phyloP scores from a whole-genome alignment of 92 coral and sea anemone genomes.

The Palythoa grandis region DNA sequence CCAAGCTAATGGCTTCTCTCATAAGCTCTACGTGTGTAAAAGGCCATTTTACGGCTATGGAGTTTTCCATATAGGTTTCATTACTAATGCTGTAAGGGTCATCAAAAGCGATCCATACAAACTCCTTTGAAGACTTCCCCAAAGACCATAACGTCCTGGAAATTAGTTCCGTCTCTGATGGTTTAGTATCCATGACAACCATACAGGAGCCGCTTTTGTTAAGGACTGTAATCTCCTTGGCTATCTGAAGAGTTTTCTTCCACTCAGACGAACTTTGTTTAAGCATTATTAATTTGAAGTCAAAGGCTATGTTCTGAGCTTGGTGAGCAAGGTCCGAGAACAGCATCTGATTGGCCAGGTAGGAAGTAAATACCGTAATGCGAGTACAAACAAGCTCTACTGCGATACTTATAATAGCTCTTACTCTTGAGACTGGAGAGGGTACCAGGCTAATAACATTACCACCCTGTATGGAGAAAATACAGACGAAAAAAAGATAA shows the following conservation, averaged over 20 bases:
- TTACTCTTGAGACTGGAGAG: conserved; percentile 36
- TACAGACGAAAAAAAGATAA: background rate
- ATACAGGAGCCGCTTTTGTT: conserved; percentile 64
- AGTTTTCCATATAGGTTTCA: background rate
- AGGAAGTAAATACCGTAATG: conserved; percentile 52
- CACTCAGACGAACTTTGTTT: conserved; percentile 13
- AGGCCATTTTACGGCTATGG: conserved; percentile 26
- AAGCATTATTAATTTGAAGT: conserved; percentile 27
- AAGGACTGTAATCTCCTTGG: conserved; percentile 56
- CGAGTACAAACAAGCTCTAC: conserved; percentile 53
- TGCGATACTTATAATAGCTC: conserved; percentile 54
- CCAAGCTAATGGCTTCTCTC: conserved; percentile 17
- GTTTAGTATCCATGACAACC: conserved; percentile 60
- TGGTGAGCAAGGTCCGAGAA: conserved; percentile 24
- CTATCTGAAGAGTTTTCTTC: conserved; percentile 41
- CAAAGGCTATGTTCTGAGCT: conserved; percentile 20
- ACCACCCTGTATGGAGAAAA: conserved; percentile 12
- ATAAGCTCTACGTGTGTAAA: conserved; percentile 25
- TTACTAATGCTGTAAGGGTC: background rate
- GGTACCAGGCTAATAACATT: conserved; percentile 51
- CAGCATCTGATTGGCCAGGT: background rate
- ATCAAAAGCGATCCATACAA: conserved; percentile 58
- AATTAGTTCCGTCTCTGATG: conserved; percentile 36
- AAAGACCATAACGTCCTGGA: conserved; percentile 48
- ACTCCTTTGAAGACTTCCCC: conserved; percentile 45